Conservation (phyloP, 1,140 invertebrate species). For the Listronotus oregonensis region DNA sequence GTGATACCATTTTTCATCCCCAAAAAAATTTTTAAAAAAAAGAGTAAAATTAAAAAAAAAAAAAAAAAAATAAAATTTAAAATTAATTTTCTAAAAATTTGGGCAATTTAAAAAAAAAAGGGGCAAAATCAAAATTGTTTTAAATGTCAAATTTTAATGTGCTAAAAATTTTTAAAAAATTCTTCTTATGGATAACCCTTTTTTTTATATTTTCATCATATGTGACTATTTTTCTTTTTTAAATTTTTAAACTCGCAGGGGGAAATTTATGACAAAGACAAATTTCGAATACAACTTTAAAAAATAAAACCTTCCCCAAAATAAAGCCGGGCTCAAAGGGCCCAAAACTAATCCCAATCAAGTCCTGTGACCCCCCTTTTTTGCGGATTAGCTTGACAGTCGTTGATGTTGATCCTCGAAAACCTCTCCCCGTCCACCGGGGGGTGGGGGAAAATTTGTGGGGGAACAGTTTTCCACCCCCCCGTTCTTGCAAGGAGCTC, state of each 20-base stretch:
- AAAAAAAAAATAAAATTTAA: too few species aligned
- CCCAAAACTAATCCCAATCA: slow-evolving; percentile 84
- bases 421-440: slow-evolving; percentile 79
- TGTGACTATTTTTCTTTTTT: background rate
- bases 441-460: slow-evolving; percentile 89
- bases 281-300: background rate
- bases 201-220: too few species aligned
- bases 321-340: slow-evolving; percentile 90
- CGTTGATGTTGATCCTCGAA: slow-evolving; percentile 88
- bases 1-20: too few species aligned
- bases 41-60: too few species aligned
- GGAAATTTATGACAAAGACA: too few species aligned
- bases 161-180: too few species aligned
- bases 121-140: too few species aligned
- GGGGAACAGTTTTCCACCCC: slow-evolving; percentile 87
- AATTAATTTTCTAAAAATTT: too few species aligned
- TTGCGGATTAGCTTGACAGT: slow-evolving; percentile 84
- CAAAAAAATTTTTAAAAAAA: too few species aligned
- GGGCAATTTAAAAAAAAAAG: too few species aligned
- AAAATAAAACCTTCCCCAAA: slow-evolving; percentile 71
- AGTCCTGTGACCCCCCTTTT: slow-evolving; percentile 93
- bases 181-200: too few species aligned
- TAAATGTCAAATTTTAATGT: too few species aligned
- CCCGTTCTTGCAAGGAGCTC: slow-evolving; percentile 87
- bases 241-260: background rate